phyloP scores from a whole-genome alignment of 2,113 vertebrate genomes.

The Carassius carassius region DNA sequence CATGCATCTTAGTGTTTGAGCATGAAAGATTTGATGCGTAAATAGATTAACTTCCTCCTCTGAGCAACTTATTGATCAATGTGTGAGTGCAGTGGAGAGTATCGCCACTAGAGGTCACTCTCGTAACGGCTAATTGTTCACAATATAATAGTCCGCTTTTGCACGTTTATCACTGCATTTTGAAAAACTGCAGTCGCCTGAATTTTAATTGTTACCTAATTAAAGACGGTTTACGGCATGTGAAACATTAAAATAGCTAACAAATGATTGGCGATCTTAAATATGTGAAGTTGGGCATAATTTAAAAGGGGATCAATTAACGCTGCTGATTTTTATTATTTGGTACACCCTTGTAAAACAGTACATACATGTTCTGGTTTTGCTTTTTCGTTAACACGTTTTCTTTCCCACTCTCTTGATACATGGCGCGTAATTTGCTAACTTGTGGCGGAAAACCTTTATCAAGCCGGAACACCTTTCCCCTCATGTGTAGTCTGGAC shows the following conservation, averaged over 20 bases:
- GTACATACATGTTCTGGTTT: background rate
- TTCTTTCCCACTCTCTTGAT: background rate
- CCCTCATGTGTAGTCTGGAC: constrained; percentile 55
- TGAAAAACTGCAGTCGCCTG: background rate
- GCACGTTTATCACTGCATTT: background rate
- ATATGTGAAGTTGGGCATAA: background rate
- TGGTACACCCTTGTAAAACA: background rate
- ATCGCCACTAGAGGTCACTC: constrained; percentile 41
- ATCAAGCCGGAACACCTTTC: constrained; percentile 44
- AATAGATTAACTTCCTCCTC: background rate
- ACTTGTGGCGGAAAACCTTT: constrained; percentile 25
- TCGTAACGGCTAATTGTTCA: background rate
- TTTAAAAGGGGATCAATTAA: background rate
- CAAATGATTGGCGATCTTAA: background rate
- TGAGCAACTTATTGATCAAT: background rate
- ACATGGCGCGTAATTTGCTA: constrained; percentile 1
- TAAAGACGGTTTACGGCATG: background rate
- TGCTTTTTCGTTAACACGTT: background rate
- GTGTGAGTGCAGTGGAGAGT: background rate
- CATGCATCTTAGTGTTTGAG: background rate
- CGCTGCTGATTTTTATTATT: background rate
- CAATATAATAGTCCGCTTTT: background rate
- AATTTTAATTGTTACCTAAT: background rate
- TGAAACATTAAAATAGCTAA: too few species aligned
- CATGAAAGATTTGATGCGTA: background rate